These are phyloP conservation scores for Dryas iulia DNA, from an alignment of 1,140 invertebrate genomes.

Conservation along the genomic window DNA sequence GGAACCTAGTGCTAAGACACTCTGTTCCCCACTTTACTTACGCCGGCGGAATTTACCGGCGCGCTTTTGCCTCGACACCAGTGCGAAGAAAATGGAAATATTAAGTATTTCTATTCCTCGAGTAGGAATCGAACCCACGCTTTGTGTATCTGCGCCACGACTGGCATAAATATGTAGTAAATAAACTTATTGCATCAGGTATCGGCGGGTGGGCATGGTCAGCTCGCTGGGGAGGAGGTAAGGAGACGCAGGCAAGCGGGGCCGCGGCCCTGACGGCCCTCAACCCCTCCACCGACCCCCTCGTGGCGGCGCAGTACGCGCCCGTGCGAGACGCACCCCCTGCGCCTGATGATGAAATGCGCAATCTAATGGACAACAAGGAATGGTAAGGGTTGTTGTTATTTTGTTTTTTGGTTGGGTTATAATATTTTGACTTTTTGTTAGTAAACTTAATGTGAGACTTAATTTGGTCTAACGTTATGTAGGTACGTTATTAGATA, in stretches of 20 bases:
- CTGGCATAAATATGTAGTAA: not conserved
- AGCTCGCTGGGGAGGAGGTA: conserved; percentile 61
- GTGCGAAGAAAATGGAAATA: not conserved
- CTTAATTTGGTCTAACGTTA: no score
- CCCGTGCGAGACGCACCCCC: conserved; percentile 85
- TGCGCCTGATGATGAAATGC: conserved; percentile 82
- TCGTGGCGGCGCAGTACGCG: conserved; percentile 85
- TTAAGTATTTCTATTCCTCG: not conserved
- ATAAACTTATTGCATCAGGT: conserved; percentile 40
- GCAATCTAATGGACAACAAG: conserved; percentile 86
- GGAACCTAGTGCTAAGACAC: no score
- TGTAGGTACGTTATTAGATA: no score
- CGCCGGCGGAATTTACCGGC: no score
- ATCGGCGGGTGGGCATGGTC: conserved; percentile 68
- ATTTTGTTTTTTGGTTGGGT: not conserved
- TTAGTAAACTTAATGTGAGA: no score
- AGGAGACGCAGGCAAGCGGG: conserved; percentile 62
- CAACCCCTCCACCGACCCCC: conserved; percentile 87
- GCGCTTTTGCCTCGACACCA: no score
- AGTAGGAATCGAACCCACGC: not conserved
- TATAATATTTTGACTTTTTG: no score
- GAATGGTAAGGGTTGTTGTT: conserved; percentile 78
- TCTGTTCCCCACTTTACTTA: no score
- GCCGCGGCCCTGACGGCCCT: conserved; percentile 69
- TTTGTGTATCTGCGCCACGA: no score